phyloP scores from a whole-genome alignment of 2,888 invertebrate species.

The Exocentrus adspersus region DNA sequence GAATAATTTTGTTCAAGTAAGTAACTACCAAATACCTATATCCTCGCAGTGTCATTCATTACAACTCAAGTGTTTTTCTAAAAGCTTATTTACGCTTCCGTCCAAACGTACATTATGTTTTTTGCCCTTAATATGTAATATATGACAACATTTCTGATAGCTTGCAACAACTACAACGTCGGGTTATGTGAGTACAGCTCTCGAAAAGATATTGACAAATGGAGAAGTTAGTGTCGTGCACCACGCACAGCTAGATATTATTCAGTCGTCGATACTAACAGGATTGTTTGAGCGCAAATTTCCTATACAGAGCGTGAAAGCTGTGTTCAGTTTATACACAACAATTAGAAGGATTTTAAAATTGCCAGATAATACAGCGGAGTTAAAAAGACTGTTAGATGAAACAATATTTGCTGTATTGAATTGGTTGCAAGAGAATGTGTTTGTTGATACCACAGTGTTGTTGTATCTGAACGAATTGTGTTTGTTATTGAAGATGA shows the following conservation, averaged over 20 bases:
- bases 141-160: conserved; percentile 22
- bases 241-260: conserved; percentile 37
- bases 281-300: conserved; percentile 40
- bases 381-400: conserved; percentile 35
- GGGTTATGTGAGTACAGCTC: conserved; percentile 37
- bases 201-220: conserved; percentile 40
- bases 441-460: conserved; percentile 35
- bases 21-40: neutral
- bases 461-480: conserved; percentile 48
- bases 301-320: conserved; percentile 39
- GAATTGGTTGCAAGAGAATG: conserved; percentile 33
- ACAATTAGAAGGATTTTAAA: conserved; percentile 38
- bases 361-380: conserved; percentile 34
- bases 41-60: too few relatives aligned
- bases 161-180: conserved; percentile 32
- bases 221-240: conserved; percentile 29
- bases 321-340: conserved; percentile 41
- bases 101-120: too few relatives aligned
- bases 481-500: conserved; percentile 40
- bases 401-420: conserved; percentile 41
- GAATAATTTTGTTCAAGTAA: conserved; percentile 42
- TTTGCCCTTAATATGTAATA: too few relatives aligned
- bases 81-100: too few relatives aligned
- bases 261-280: conserved; percentile 40
- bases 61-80: too few relatives aligned